These are phyloP conservation scores for Ochotona curzoniae DNA, from an alignment of 2,113 vertebrate genomes.

Conservation along the genomic window DNA sequence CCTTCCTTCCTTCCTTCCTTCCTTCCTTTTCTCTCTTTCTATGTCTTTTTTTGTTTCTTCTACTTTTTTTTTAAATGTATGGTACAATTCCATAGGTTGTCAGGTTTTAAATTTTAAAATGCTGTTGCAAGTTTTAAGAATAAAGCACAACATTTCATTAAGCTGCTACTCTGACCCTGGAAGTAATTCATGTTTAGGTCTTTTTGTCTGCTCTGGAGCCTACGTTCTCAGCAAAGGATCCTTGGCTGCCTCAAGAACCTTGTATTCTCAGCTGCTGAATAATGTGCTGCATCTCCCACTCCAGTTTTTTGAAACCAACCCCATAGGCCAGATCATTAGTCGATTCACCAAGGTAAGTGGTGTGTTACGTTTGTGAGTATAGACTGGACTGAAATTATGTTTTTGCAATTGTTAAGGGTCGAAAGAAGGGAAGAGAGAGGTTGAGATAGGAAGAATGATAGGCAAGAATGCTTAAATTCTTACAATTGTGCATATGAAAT, in stretches of 20 bases:
- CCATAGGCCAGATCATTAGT: constrained; percentile 79
- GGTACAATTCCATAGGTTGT: too few species aligned
- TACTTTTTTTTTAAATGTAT: too few species aligned
- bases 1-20: too few species aligned
- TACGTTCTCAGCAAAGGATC: constrained; percentile 77
- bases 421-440: too few species aligned
- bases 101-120: background rate
- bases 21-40: too few species aligned
- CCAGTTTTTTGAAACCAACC: constrained; percentile 81
- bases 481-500: too few species aligned
- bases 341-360: constrained; percentile 83
- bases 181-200: constrained; percentile 64
- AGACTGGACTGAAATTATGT: too few species aligned
- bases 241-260: constrained; percentile 73
- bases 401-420: too few species aligned
- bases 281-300: constrained; percentile 82
- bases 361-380: too few species aligned
- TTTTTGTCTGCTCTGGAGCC: constrained; percentile 82
- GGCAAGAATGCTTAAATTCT: too few species aligned
- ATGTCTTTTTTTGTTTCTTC: too few species aligned
- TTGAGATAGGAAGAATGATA: too few species aligned
- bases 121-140: background rate
- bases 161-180: background rate
- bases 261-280: constrained; percentile 81
- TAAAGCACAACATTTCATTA: background rate